Evolutionary conservation across 2,797 vertebrate species (phyloP), one percentile per base, ranked within the genome.

Genomic region (Octomys mimax): DNA sequence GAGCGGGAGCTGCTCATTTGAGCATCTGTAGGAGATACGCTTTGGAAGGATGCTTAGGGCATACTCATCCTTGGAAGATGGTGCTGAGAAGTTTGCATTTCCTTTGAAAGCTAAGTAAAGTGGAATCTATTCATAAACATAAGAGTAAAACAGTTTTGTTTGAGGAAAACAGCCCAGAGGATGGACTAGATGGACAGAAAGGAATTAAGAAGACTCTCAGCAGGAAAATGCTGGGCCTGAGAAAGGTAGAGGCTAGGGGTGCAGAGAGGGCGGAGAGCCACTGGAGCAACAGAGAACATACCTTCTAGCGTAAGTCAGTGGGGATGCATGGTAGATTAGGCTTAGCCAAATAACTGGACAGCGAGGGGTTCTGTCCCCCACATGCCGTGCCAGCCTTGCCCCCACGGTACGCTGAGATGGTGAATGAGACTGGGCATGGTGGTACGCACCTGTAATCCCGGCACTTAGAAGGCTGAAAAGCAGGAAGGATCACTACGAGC

Each of bases 161-260:
- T 95, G 42, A 79, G 95, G 73, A 90, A 92, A 91, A 66, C 79
- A 42, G 85, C 64, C 21, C 79, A 16, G n/a, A 66, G 49, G 22
- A 75, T 80, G 28, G 13, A 70, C 28, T 16, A 14, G 22, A 57
- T 68, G 39, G 31, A 62, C 26, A 75, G 24, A 28, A 26, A 68
- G 28, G 18, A 59, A 0, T 52, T 81, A 66, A 46, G 33, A 89
- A 87, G 36, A 57, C 33, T 71, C 3, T 81, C 16, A 19, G 10
- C 14, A 3, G 54, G 33, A 89, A 91, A 70, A 22, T 46, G 26
- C 52, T 46, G 66, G 11, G 77, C 12, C 49, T 64, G 31, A 77
- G 70, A 66, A 89, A 92, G 73, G 36, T 22, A 71, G 33, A 5
- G 68, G 7, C 1, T 42, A 8, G 22, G 42, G 36, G 9, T 52